Conservation (phyloP, 2,113 vertebrate species). For the Arenaria interpres region DNA sequence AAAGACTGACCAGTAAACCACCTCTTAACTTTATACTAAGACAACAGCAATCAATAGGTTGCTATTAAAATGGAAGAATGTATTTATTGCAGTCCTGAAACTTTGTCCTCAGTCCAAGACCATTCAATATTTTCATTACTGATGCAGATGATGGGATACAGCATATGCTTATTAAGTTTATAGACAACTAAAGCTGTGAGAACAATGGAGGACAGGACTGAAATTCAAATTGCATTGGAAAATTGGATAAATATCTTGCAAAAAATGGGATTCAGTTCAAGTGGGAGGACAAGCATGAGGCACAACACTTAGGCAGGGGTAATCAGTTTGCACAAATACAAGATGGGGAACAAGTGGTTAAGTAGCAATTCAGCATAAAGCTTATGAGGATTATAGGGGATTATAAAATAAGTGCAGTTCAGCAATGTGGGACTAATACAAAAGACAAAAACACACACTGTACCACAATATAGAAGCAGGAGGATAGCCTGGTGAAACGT, state of each 20-base stretch:
- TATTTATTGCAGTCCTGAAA: background rate
- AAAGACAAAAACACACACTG: background rate
- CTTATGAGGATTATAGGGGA: background rate
- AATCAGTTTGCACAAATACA: background rate
- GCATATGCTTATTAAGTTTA: background rate
- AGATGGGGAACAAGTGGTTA: background rate
- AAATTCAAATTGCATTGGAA: background rate
- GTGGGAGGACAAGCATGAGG: background rate
- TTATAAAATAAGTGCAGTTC: background rate
- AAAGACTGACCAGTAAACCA: background rate
- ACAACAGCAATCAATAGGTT: background rate
- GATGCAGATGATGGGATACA: background rate
- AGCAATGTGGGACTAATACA: background rate
- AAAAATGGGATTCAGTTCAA: background rate
- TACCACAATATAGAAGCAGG: background rate
- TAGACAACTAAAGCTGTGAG: background rate
- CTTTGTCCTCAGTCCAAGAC: background rate
- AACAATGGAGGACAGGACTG: background rate
- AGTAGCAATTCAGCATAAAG: background rate
- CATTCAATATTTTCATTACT: background rate
- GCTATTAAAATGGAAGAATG: background rate
- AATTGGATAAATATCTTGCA: background rate
- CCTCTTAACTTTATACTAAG: background rate
- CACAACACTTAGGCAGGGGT: background rate
- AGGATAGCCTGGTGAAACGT: background rate